Conservation (phyloP, 2,113 vertebrate genomes). For the Cathartes aura region DNA sequence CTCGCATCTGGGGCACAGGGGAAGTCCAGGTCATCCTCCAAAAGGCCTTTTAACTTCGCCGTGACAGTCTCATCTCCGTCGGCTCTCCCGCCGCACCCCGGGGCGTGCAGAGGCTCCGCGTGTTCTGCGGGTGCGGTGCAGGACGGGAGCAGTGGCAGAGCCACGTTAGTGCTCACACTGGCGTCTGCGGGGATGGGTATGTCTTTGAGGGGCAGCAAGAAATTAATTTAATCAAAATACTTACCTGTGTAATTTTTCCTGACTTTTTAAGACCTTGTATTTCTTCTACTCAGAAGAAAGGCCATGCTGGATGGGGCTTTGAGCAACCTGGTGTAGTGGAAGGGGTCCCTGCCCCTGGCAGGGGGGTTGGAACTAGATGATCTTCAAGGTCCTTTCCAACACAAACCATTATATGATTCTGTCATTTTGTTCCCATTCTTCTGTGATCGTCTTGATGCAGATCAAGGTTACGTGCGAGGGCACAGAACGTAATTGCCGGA, state of each 20-base stretch:
- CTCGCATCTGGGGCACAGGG: background rate
- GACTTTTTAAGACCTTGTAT: rapidly evolving
- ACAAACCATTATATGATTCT: background rate
- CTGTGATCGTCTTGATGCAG: rapidly evolving
- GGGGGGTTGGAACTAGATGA: background rate
- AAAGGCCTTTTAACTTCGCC: rapidly evolving
- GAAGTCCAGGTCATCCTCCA: rapidly evolving
- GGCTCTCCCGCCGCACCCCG: background rate
- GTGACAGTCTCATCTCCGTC: rapidly evolving
- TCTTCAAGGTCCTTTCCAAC: background rate
- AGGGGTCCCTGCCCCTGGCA: too few relatives aligned
- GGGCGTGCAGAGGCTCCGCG: too few relatives aligned
- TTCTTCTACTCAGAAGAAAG: background rate
- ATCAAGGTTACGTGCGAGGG: rapidly evolving
- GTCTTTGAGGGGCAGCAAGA: background rate
- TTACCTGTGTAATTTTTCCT: rapidly evolving
- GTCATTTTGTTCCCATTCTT: rapidly evolving
- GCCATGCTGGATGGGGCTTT: background rate
- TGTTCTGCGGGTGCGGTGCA: too few relatives aligned
- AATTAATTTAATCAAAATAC: background rate
- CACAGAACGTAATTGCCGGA: rapidly evolving
- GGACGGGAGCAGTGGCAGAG: background rate
- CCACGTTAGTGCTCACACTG: rapidly evolving
- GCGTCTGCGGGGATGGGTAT: rapidly evolving
- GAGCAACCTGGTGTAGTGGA: too few relatives aligned